phyloP scores from a whole-genome alignment of 2,888 invertebrate genomes.

The Dynastes hyllus region DNA sequence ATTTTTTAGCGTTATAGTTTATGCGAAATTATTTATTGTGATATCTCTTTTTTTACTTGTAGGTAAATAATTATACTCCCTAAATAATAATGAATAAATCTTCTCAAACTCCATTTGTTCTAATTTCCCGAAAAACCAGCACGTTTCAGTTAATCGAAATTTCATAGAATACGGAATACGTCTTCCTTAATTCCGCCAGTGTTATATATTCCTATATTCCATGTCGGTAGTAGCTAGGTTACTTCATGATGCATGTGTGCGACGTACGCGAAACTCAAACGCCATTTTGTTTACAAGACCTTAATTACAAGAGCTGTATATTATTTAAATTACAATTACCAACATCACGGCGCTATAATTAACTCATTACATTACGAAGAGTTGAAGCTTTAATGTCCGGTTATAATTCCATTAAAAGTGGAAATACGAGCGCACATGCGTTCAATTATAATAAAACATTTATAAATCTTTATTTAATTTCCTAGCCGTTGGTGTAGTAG shows the following conservation, averaged over 20 bases:
- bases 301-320: conserved; percentile 69
- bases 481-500: conserved; percentile 21
- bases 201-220: not conserved
- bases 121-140: no score
- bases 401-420: conserved; percentile 70
- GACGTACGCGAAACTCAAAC: conserved; percentile 5
- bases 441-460: conserved; percentile 70
- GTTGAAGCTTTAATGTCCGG: conserved; percentile 68
- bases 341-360: conserved; percentile 68
- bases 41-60: no score
- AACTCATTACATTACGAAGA: conserved; percentile 68
- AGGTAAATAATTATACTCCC: no score
- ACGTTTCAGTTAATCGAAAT: no score
- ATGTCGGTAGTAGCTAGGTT: not conserved
- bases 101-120: no score
- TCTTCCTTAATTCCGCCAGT: not conserved
- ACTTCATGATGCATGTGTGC: not conserved
- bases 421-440: conserved; percentile 68
- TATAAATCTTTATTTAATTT: conserved; percentile 67
- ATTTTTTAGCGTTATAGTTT: no score
- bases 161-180: no score
- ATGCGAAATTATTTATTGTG: no score
- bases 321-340: conserved; percentile 71
- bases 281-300: conserved; percentile 67
- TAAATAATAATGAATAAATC: no score